Conservation (phyloP, 1,140 invertebrate species). For the Drepana arcuata region DNA sequence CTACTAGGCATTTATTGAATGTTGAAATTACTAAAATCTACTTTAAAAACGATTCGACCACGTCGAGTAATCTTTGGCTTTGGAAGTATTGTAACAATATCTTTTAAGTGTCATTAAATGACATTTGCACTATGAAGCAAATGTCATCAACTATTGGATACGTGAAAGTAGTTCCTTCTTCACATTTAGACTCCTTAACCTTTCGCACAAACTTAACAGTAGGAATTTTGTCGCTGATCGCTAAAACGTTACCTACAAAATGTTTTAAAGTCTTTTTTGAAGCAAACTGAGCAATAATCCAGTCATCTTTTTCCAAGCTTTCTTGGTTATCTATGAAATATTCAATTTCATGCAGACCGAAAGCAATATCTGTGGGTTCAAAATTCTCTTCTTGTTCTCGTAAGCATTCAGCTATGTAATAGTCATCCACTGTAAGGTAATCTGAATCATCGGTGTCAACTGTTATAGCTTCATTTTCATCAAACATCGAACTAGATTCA, state of each 20-base stretch:
- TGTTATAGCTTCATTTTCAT: too few species aligned
- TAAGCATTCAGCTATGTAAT: conserved; percentile 3
- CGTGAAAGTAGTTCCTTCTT: conserved; percentile 13
- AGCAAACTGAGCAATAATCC: conserved; percentile 17
- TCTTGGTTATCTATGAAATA: conserved; percentile 7
- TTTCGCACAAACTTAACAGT: conserved; percentile 17
- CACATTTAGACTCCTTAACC: conserved; percentile 18
- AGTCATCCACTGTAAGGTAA: background rate
- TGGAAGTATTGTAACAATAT: conserved; percentile 15
- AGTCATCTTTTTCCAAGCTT: conserved; percentile 6
- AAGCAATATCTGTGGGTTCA: conserved; percentile 1
- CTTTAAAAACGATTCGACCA: conserved; percentile 18
- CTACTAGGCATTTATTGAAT: conserved; percentile 18
- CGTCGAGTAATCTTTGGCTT: conserved; percentile 15
- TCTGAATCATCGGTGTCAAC: background rate
- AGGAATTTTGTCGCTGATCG: conserved; percentile 11
- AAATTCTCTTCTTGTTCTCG: conserved; percentile 9
- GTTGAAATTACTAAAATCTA: conserved; percentile 16
- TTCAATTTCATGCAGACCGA: conserved; percentile 9
- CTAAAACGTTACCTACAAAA: conserved; percentile 18
- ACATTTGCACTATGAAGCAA: conserved; percentile 12
- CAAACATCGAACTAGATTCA: too few species aligned
- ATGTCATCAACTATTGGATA: conserved; percentile 21
- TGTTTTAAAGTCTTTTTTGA: conserved; percentile 22
- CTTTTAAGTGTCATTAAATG: conserved; percentile 13